Evolutionary conservation across 2,113 vertebrate species (phyloP), one percentile per base, ranked within the genome.

Genomic region (Alligator mississippiensis): DNA sequence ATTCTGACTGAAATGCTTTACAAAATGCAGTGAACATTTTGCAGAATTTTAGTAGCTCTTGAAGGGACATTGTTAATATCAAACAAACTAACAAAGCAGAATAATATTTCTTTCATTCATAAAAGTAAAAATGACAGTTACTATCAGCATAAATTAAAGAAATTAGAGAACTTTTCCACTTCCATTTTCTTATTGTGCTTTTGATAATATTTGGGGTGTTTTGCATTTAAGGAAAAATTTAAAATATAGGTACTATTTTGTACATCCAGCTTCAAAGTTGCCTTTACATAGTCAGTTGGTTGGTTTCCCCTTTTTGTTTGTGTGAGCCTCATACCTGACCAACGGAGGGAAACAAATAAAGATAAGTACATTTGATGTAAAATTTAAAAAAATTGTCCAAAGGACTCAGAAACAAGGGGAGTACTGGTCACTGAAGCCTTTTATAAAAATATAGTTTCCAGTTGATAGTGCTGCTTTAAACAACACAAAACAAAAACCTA

Each of bases 381-480:
- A 85, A 5, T 19, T 17, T 25, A 4, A 17, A 63, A 47, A 80
- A 92, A 88, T 77, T 90, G 30, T 63, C 91, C 30, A 18, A 79
- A 88, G 60, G 0, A 2, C 70, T 82, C 60, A 19, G 60, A 61
- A 22, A 38, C 34, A 38, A 83, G 55, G 60, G 15, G 90, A 47
- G 64, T 55, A 85, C 47, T 61, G 80, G 85, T 13, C 82, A 84
- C 66, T 82, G 80, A 93, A 82, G 81, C 15, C 1, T 55, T 21
- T 91, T 78, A 24, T 89, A 82, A 94, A 78, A 9, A 54, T 59
- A 72, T 81, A 77, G 38, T 85, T 94, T 85, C 80, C 74, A 4
- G 76, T 87, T 63, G 61, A 34, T 87, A 25, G 11, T 87, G 72
- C 62, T 62, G 63, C 38, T 96, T 90, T 81, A 82, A 94, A 94